Evolutionary conservation across 2,113 vertebrate species (phyloP).

Genomic region (Suricata suricatta): DNA sequence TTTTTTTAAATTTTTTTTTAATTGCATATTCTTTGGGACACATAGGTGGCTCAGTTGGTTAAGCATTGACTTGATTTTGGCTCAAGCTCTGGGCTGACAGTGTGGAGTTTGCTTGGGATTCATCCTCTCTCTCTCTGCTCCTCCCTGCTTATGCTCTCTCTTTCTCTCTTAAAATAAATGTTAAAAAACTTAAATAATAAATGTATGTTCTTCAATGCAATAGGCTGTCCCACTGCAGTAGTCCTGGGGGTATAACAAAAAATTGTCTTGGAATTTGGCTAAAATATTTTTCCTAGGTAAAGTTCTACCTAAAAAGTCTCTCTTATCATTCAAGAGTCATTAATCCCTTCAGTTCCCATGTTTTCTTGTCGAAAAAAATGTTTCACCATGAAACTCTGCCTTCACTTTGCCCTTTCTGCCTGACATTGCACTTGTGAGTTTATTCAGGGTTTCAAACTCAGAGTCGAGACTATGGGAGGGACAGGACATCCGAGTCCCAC

Average conservation of each 20-base stretch:
- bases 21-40: neutral
- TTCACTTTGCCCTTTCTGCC: neutral
- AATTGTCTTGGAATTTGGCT: neutral
- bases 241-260: neutral
- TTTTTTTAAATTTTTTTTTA: too few species aligned
- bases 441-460: neutral
- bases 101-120: too few species aligned
- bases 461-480: neutral
- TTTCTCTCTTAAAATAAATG: too few species aligned
- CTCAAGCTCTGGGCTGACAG: too few species aligned
- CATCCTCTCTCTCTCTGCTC: too few species aligned
- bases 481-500: neutral
- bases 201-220: neutral
- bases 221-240: rapidly evolving
- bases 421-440: neutral
- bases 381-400: rapidly evolving
- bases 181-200: too few species aligned
- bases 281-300: neutral
- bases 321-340: neutral
- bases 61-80: too few species aligned
- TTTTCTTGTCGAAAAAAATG: neutral
- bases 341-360: neutral
- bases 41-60: too few species aligned
- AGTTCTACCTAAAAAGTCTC: neutral
- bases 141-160: too few species aligned